A percentile compares a stretch with the other conserved stretches of the same genome.
These are phyloP conservation scores for Chloromyia formosa DNA, from an alignment of 2,888 invertebrate genomes.

Conservation along the genomic window DNA sequence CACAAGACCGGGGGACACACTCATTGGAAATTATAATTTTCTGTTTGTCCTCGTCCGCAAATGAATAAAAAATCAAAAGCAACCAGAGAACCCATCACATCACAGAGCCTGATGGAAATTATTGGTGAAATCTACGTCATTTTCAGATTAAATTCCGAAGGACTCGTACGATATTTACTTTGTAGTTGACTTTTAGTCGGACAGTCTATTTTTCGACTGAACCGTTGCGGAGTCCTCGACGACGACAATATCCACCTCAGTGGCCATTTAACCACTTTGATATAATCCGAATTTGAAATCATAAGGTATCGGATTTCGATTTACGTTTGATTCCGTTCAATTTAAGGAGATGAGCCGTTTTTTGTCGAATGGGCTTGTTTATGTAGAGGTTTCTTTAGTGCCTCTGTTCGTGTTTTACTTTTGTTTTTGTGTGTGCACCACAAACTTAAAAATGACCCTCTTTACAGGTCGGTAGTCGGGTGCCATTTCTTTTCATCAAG, in stretches of 20 bases:
- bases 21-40: constrained; percentile 39
- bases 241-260: neutral
- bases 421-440: neutral
- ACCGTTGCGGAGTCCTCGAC: neutral
- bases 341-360: neutral
- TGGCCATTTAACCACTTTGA: constrained; percentile 27
- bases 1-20: neutral
- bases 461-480: neutral
- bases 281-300: constrained; percentile 26
- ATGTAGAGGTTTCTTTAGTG: neutral
- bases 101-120: no score
- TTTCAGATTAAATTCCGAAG: neutral
- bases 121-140: no score
- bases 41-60: constrained; percentile 15
- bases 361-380: neutral
- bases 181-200: neutral
- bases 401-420: neutral
- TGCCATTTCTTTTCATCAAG: neutral
- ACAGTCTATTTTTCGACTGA: neutral
- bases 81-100: neutral
- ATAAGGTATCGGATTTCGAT: neutral
- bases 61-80: neutral
- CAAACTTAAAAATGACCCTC: neutral
- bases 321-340: neutral
- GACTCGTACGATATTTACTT: neutral